Evolutionary conservation across 1,140 invertebrate genomes (phyloP).

Genomic region (Drosophila aff.): DNA sequence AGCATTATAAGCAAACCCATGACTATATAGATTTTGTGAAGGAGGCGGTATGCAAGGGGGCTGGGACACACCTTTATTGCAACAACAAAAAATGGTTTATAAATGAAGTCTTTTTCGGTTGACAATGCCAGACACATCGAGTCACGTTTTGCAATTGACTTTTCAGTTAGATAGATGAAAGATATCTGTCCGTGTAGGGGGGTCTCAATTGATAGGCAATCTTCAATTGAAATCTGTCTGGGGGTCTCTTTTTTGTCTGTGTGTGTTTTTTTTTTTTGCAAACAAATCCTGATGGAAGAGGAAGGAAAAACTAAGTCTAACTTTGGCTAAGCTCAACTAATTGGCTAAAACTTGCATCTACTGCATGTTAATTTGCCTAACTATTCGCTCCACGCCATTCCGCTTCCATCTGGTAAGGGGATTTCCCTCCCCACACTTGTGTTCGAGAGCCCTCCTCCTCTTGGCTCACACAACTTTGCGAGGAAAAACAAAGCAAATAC

Average conservation of each 20-base stretch:
- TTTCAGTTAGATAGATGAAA: slow-evolving; percentile 40
- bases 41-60: not conserved
- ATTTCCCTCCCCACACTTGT: not conserved
- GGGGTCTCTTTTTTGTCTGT: slow-evolving; percentile 8
- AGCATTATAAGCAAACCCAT: slow-evolving; percentile 53
- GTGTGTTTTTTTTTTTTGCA: not conserved
- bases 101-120: slow-evolving; percentile 60
- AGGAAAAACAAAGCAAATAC: slow-evolving; percentile 70
- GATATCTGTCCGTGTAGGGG: slow-evolving; percentile 21
- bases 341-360: slow-evolving; percentile 77
- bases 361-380: slow-evolving; percentile 79
- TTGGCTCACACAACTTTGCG: slow-evolving; percentile 32
- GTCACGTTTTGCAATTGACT: slow-evolving; percentile 71
- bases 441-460: slow-evolving; percentile 2
- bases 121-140: slow-evolving; percentile 54
- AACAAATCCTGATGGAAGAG: slow-evolving; percentile 29
- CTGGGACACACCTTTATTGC: slow-evolving; percentile 63
- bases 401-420: slow-evolving; percentile 3
- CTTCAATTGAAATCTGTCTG: slow-evolving; percentile 47
- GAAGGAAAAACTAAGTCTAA: slow-evolving; percentile 44
- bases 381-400: slow-evolving; percentile 29
- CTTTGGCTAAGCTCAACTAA: slow-evolving; percentile 70
- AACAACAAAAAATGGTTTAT: slow-evolving; percentile 43
- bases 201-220: slow-evolving; percentile 34
- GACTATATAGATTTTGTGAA: slow-evolving; percentile 27